Evolutionary conservation across 2,113 vertebrate genomes (phyloP), one percentile per base, ranked within the genome.

Genomic region (Callipepla californica): DNA sequence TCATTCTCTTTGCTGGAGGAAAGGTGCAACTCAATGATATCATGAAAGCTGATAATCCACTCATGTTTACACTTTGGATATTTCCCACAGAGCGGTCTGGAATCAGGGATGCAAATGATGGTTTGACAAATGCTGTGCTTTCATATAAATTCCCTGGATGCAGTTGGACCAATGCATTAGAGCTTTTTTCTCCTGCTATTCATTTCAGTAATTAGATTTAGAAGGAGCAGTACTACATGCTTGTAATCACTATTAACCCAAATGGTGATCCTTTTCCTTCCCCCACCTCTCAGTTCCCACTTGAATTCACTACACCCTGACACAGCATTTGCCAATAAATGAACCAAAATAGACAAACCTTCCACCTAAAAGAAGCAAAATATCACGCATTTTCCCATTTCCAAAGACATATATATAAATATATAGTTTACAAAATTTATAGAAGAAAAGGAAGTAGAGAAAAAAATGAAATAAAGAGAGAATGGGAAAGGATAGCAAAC

Each of bases 11-110:
- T 83, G 36, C 63, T 88, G 62, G 69, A 63, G 55, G 63, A 96
- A 96, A 95, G 93, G 94, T 97, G 94, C 89, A 94, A 58, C 2
- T 7, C 70, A 68, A 89, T 65, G 96, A 96, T 96, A 95, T 62
- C 75, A n/a, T 59, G 72, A 90, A 89, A 93, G 90, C 88, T 93
- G 67, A 92, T 97, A 97, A 96, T 95, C 85, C 94, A 92, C 68
- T 95, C 61, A 38, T 93, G 73, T 89, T 95, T 97, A 94, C 78
- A 94, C 65, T 96, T 94, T 17, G 70, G 57, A 21, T 91, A 57
- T 78, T 89, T 96, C 72, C 74, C 80, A 79, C 53, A 68, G 82
- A 96, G 82, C 92, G 72, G 74, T 74, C 58, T 77, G 78, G 65
- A 89, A 86, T 47, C 62, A 78, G 77, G 67, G 84, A 87, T 84